Evolutionary conservation across 2,797 vertebrate genomes (phyloP).

Genomic region (Neosilurus hyrtlii): DNA sequence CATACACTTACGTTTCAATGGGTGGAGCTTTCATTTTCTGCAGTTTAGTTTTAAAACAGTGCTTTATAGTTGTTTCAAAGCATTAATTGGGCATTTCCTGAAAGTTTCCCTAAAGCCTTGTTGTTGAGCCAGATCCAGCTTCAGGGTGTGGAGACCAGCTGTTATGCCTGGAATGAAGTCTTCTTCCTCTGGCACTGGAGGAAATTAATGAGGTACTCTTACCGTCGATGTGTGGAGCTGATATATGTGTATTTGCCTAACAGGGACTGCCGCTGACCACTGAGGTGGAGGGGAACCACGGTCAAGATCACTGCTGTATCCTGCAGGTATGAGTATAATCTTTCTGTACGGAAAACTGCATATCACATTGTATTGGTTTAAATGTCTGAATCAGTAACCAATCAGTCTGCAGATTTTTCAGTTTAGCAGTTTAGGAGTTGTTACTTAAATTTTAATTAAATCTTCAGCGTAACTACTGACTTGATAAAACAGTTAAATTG

Average conservation of each 20-base stretch:
- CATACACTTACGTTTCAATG: conserved; percentile 24
- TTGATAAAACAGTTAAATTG: background rate
- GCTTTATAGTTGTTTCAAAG: conserved; percentile 47
- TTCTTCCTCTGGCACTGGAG: conserved; percentile 28
- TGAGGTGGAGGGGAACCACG: background rate
- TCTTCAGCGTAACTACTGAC: background rate
- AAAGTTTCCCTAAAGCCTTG: conserved; percentile 39
- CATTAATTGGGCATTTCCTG: conserved; percentile 56
- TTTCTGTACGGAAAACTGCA: background rate
- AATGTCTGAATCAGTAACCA: background rate
- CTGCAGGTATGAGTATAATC: conserved; percentile 32
- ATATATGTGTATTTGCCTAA: conserved; percentile 47
- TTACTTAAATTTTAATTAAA: background rate
- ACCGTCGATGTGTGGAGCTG: conserved; percentile 35
- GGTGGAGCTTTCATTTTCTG: conserved; percentile 28
- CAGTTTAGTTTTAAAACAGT: conserved; percentile 21
- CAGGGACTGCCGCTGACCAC: conserved; percentile 30
- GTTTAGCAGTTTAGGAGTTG: background rate
- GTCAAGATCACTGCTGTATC: background rate
- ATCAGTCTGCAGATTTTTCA: background rate
- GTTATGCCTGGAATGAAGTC: conserved; percentile 35
- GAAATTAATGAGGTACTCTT: conserved; percentile 37
- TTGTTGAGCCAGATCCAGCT: conserved; percentile 46
- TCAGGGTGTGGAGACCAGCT: conserved; percentile 39
- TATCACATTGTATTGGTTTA: background rate